Base-by-base conservation (phyloP, 2,113 vertebrate species). In the Spermophilus dauricus region DNA sequence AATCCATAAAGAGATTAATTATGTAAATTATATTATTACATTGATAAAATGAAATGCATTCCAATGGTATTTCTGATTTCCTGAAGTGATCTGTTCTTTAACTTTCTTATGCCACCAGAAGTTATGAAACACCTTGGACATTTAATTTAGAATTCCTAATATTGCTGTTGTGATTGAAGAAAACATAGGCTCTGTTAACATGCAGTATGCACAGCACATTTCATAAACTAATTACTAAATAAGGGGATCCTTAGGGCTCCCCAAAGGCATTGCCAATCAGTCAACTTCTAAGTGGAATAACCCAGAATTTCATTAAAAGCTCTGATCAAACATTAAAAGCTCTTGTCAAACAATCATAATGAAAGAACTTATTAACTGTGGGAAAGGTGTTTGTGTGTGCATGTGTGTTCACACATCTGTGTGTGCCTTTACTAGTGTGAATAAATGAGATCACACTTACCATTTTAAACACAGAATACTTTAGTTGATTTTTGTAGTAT, bases 61-160 rank as follows among this genome's bases (percentile, higher is more conserved):
- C 39, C 7, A 78, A 17, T 48, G n/a, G 8, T 86, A 28, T 91
- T 81, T 87, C 14, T 73, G 11, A 94, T 86, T 83, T 94, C 39
- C 85, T 89, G 14, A 84, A 78, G n/a, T 86, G n/a, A 2, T 24
- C 12, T 56, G 26, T 81, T 97, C 20, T 87, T 6, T 69, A 76
- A 85, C 82, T 91, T 94, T 95, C 16, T 73, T 92, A 73, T 61
- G 11, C 34, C 61, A 81, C 20, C 17, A 63, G 34, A 96, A 91
- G 11, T 93, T 89, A 82, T 91, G 3, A 93, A 97, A 86, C 7
- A 9, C 83, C 51, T 80, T 80, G 30, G 3, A 83, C 61, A 9
- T 93, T 94, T 97, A 96, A 92, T 84, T 95, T 88, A 91, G 48
- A 92, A 93, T 96, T 92, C 37, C 51, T 14, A 88, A 13, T 95